Evolutionary conservation across 2,888 invertebrate species (phyloP), one percentile per base, ranked within the genome.

Genomic region (Heteromyza rotundicornis): DNA sequence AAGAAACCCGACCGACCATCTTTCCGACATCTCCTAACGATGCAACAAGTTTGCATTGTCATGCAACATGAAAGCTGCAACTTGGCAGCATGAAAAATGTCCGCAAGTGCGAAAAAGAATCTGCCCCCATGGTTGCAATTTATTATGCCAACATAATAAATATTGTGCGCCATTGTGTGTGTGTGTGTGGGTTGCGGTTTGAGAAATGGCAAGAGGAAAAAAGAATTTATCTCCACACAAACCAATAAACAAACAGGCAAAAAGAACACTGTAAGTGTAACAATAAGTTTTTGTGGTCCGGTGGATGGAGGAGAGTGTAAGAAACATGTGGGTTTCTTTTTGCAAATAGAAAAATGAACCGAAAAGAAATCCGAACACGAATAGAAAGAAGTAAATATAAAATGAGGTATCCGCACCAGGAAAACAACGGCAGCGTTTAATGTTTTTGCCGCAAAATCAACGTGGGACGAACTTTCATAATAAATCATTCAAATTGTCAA

Each of bases 131-230:
- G 74, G 76, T 73, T 71, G 74, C 73, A 75, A 75, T 75, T 75
- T 74, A 76, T 75, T 75, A 74, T 76, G 76, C 72, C 73, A 72
- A 75, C 76, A 74, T 75, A 76, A 75, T 75, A 75, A 75, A 75
- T 74, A 74, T 76, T 74, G 71, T n/a, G 40, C 40, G n/a, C 10
- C 14, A 10, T 40, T 10, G 10, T 40, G 12, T 7, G 14, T 7
- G 5, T 40, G 8, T 40, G 40, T n/a, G 3, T 10, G 40, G 10
- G 40, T 2, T 40, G 40, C 40, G 19, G 14, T 47, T 47, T 47
- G 47, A 47, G 7, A 47, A 47, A 47, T 47, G 47, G 14, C 40
- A 40, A n/a, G n/a, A 40, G 12, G 7, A 32, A 32, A 32, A n/a
- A n/a, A n/a, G 5, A 5, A 7, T 3, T 40, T n/a, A 7, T 32